A percentile compares a stretch with the other conserved stretches of the same genome.
Evolutionary conservation across 2,113 vertebrate species (phyloP).

Genomic region (Cervus canadensis): DNA sequence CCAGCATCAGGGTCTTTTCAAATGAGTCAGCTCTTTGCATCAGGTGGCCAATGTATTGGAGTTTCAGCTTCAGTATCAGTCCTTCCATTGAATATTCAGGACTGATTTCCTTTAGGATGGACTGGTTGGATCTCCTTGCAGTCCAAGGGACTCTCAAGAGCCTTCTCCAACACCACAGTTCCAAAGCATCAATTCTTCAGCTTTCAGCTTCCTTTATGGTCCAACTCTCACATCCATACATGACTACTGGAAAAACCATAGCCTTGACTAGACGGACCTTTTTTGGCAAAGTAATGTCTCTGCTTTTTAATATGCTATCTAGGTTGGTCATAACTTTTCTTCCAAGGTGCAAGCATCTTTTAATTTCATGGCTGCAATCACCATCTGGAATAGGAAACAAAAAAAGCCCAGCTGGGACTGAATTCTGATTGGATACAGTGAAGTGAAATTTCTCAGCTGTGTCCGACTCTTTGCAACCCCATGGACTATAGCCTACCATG

Average conservation of each 20-base stretch:
- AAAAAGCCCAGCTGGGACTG: background rate
- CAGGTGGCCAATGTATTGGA: background rate
- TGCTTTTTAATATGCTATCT: background rate
- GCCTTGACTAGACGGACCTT: background rate
- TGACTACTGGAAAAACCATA: background rate
- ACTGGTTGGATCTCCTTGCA: background rate
- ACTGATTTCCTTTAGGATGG: background rate
- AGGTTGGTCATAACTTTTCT: background rate
- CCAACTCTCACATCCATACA: background rate
- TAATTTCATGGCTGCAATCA: background rate
- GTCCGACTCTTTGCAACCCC: background rate
- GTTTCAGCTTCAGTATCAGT: background rate
- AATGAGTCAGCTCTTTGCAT: background rate
- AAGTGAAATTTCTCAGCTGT: background rate
- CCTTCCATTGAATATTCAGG: background rate
- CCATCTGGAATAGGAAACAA: background rate
- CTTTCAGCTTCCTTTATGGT: background rate
- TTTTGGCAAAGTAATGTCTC: background rate
- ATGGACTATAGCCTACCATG: background rate
- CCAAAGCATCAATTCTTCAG: background rate
- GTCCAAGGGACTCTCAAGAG: background rate
- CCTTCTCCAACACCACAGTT: background rate
- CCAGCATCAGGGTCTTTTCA: background rate
- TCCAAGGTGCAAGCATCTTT: background rate
- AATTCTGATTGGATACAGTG: background rate